Evolutionary conservation across 2,797 vertebrate species (phyloP), one percentile per base, ranked within the genome.

Genomic region (Telmatherina bonti): DNA sequence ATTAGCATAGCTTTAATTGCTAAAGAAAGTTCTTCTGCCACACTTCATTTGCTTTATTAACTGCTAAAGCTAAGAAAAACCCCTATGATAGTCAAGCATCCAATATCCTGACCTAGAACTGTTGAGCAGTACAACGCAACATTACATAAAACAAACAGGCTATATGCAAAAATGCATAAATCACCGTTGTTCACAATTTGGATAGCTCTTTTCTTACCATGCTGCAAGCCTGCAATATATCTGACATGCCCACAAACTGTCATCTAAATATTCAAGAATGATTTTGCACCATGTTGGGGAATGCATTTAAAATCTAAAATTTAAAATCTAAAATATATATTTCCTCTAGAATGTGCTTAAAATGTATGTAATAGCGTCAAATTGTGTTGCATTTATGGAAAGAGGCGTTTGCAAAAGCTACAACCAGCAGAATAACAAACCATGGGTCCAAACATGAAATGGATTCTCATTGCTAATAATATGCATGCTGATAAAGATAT

Each of bases 401-500:
- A 24, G 22, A 9, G 13, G 1, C 65, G 43, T 53, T 7, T 24
- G 35, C n/a, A 43, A 60, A 62, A 56, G 75, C 64, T 51, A 38
- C 24, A 59, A 47, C 63, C 22, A 59, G 47, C 52, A 70, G 18
- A 70, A 36, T 60, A 45, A 47, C n/a, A 70, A 70, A 36, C 30
- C 53, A 47, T 3, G 20, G 53, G 22, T 62, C 38, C 38, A 75
- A 20, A n/a, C 71, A 62, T 51, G 49, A 7, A 59, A 53, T 57
- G 4, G n/a, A 30, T 68, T 67, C 38, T 62, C 30, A 57, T 41
- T 54, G 67, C 67, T 67, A 81, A 84, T 64, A 87, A 80, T 80
- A 72, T 83, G 76, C 70, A 76, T 72, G 60, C 61, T 72, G 67
- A 74, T 81, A 72, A 52, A 83, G 70, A 78, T 81, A 74, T 78